Conservation (phyloP, 2,888 invertebrate species). For the Exocentrus adspersus region DNA sequence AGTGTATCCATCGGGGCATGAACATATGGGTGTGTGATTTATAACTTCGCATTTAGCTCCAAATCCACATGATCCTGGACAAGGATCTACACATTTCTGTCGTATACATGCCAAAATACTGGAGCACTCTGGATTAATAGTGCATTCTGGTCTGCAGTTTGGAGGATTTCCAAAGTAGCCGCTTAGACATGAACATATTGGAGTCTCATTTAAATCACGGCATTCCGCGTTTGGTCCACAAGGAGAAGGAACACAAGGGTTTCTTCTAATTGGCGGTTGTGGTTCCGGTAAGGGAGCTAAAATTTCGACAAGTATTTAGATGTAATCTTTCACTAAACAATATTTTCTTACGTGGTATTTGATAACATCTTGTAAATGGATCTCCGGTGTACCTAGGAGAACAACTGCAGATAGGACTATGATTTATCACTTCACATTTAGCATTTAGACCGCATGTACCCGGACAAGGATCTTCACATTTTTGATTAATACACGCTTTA, state of each 20-base stretch:
- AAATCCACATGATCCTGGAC: slow-evolving; percentile 73
- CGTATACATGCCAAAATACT: slow-evolving; percentile 69
- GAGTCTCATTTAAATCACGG: slow-evolving; percentile 67
- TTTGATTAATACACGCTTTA: slow-evolving; percentile 60
- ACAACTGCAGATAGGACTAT: slow-evolving; percentile 79
- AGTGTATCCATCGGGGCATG: slow-evolving; percentile 70
- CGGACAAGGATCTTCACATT: slow-evolving; percentile 65
- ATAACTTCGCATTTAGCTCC: slow-evolving; percentile 72
- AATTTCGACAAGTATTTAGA: slow-evolving; percentile 24
- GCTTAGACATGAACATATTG: slow-evolving; percentile 71
- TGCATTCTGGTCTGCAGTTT: slow-evolving; percentile 74
- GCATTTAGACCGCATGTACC: slow-evolving; percentile 67
- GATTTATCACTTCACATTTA: slow-evolving; percentile 68
- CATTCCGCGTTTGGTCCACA: slow-evolving; percentile 85
- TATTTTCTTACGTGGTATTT: slow-evolving; percentile 64
- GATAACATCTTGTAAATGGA: slow-evolving; percentile 77
- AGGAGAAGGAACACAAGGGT: slow-evolving; percentile 78
- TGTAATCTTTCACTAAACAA: not conserved
- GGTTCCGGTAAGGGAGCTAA: slow-evolving; percentile 53
- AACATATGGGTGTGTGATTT: slow-evolving; percentile 76
- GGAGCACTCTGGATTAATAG: slow-evolving; percentile 71
- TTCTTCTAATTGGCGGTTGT: slow-evolving; percentile 56
- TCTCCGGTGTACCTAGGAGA: slow-evolving; percentile 71
- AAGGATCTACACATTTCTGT: slow-evolving; percentile 70
- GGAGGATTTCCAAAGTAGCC: slow-evolving; percentile 73